A percentile compares a stretch with the other conserved stretches of the same genome.
Conservation (phyloP, 2,113 vertebrate genomes). For the Hoplias malabaricus region DNA sequence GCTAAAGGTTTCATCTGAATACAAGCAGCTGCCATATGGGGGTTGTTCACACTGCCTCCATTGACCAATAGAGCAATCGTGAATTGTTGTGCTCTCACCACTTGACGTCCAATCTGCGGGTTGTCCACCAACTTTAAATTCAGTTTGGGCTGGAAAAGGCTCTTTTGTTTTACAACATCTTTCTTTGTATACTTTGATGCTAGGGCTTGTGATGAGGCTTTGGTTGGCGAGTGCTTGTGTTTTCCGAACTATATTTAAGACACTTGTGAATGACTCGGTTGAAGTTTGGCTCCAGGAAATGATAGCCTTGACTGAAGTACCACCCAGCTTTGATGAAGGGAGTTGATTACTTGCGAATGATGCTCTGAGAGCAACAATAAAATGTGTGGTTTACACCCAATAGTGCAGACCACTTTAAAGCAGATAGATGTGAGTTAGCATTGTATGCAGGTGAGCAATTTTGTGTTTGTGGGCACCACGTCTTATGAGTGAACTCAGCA, state of each 20-base stretch:
- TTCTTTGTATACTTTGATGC: constrained; percentile 1
- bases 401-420: not conserved
- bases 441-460: no score
- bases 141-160: not conserved
- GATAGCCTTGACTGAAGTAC: constrained; percentile 27
- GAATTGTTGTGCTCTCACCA: constrained; percentile 3
- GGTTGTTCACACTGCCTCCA: not conserved
- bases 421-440: no score
- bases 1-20: not conserved
- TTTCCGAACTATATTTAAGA: constrained; percentile 21
- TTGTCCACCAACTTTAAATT: not conserved
- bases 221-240: not conserved
- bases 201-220: constrained; percentile 24
- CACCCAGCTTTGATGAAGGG: constrained; percentile 15
- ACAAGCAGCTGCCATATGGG: constrained; percentile 15
- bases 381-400: not conserved
- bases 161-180: constrained; percentile 12
- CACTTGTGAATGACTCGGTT: constrained; percentile 20
- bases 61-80: not conserved
- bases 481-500: no score
- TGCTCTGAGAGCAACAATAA: not conserved
- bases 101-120: not conserved
- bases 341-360: constrained; percentile 28
- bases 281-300: constrained; percentile 39
- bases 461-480: no score